These are phyloP conservation scores for Neelides folsomi DNA, from an alignment of 2,888 invertebrate species.

Conservation along the genomic window DNA sequence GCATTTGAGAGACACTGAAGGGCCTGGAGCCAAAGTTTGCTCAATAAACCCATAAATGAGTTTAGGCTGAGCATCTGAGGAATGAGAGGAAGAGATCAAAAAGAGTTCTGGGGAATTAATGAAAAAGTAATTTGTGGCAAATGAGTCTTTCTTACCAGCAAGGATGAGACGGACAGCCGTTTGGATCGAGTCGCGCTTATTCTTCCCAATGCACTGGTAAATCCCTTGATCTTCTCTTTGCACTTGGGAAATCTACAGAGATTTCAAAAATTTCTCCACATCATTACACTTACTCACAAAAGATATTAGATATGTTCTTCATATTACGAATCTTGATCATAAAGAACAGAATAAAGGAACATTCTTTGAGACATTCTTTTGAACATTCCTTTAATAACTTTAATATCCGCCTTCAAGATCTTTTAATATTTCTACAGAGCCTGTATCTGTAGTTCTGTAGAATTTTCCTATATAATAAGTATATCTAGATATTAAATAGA, in stretches of 20 bases:
- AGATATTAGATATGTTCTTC: not conserved
- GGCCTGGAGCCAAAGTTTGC: conserved; percentile 62
- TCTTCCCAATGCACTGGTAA: conserved; percentile 26
- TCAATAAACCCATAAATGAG: conserved; percentile 62
- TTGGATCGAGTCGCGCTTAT: conserved; percentile 24
- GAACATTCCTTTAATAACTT: no score
- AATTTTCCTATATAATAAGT: no score
- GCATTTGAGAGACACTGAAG: conserved; percentile 63
- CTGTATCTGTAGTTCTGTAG: no score
- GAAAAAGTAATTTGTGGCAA: conserved; percentile 7
- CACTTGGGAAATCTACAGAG: conserved; percentile 26
- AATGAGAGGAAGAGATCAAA: not conserved
- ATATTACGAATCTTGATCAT: not conserved
- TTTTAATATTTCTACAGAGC: no score
- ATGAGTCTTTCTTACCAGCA: conserved; percentile 29
- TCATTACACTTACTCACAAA: conserved; percentile 6
- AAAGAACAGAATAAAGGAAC: no score
- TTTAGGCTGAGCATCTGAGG: conserved; percentile 56
- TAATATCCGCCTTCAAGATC: no score
- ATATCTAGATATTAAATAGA: no score
- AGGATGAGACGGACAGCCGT: conserved; percentile 23
- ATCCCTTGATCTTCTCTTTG: conserved; percentile 29
- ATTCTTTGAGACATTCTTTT: no score
- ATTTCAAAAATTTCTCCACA: conserved; percentile 10
- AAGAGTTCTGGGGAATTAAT: conserved; percentile 10